Evolutionary conservation across 2,797 vertebrate genomes (phyloP).

Genomic region (Scolopax bukidnonensis): DNA sequence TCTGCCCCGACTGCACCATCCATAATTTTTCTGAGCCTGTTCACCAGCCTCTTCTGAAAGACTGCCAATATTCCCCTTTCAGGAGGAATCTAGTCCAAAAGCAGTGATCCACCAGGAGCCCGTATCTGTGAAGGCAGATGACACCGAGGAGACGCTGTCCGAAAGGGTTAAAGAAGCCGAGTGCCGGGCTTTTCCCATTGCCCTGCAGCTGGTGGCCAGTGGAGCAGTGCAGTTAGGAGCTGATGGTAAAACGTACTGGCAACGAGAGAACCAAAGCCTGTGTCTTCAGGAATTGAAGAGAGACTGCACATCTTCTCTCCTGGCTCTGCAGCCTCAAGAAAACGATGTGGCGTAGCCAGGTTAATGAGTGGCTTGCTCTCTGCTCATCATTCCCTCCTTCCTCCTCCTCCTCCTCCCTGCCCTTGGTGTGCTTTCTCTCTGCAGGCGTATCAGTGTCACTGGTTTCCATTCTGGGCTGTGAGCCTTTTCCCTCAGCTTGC

Average conservation of each 20-base stretch:
- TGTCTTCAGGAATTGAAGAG: not conserved
- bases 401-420: not conserved
- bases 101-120: conserved; percentile 87
- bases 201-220: conserved; percentile 87
- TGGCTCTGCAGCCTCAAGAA: not conserved
- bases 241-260: conserved; percentile 79
- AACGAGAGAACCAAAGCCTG: not conserved
- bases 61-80: not conserved
- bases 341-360: not conserved
- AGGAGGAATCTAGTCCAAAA: conserved; percentile 86
- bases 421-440: not conserved
- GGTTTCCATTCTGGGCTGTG: not conserved
- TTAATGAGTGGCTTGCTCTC: not conserved
- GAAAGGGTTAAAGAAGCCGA: conserved; percentile 84
- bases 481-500: not conserved
- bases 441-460: not conserved
- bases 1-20: accelerated
- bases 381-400: not conserved
- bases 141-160: conserved; percentile 79
- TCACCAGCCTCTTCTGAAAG: not conserved
- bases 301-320: not conserved
- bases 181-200: conserved; percentile 82
- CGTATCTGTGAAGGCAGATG: conserved; percentile 69
- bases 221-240: conserved; percentile 76
- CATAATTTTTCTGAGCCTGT: not conserved